A percentile compares a stretch with the other conserved stretches of the same genome.
Evolutionary conservation across 2,888 invertebrate species (phyloP).

Genomic region (Dorcus parallelipipedus): DNA sequence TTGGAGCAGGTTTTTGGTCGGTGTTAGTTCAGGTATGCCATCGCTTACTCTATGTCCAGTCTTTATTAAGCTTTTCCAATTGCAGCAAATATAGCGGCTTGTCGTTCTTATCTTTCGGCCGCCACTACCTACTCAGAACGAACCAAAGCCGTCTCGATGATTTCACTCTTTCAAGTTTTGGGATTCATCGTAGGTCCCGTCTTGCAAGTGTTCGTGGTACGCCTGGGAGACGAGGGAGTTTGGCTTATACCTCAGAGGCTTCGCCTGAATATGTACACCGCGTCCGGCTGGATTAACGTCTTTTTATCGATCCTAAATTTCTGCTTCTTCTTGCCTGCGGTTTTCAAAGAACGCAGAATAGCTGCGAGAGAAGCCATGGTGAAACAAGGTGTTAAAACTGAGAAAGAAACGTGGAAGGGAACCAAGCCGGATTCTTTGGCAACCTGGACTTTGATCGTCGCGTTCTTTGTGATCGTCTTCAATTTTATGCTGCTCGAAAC

Average conservation of each 20-base stretch:
- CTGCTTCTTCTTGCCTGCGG: constrained; percentile 67
- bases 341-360: constrained; percentile 73
- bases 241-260: constrained; percentile 53
- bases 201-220: constrained; percentile 76
- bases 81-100: constrained; percentile 78
- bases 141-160: constrained; percentile 78
- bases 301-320: constrained; percentile 70
- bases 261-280: constrained; percentile 82
- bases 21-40: constrained; percentile 72
- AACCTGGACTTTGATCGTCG: constrained; percentile 73
- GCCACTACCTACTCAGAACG: constrained; percentile 78
- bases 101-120: constrained; percentile 79
- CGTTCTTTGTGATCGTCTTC: constrained; percentile 81
- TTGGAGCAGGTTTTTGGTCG: constrained; percentile 72
- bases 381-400: constrained; percentile 66
- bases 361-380: constrained; percentile 78
- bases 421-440: constrained; percentile 72
- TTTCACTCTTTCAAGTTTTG: constrained; percentile 79
- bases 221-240: constrained; percentile 66
- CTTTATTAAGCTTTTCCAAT: constrained; percentile 11
- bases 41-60: neutral
- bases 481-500: constrained; percentile 87
- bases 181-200: constrained; percentile 86
- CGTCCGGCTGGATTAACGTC: constrained; percentile 82
- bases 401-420: constrained; percentile 69